Conservation (phyloP, 2,113 vertebrate species). For the Albula glossodonta region DNA sequence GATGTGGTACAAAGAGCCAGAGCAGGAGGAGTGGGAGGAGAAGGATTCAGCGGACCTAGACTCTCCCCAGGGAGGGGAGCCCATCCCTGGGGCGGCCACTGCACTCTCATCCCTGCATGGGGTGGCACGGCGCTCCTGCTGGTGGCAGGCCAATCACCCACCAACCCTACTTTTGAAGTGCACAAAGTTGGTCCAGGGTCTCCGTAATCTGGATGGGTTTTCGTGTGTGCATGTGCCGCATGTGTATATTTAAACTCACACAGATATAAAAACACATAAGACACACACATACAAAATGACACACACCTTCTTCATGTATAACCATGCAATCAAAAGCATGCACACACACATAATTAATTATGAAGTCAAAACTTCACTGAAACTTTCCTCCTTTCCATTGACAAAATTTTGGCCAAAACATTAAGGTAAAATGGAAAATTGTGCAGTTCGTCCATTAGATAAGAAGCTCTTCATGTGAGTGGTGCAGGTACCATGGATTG, state of each 20-base stretch:
- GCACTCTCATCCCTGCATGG: not conserved
- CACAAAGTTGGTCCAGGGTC: too few species aligned
- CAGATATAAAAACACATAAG: not conserved
- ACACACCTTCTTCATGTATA: not conserved
- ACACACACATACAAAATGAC: not conserved
- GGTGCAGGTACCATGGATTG: not conserved
- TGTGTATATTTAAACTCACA: not conserved
- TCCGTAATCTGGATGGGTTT: not conserved
- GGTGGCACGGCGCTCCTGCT: too few species aligned
- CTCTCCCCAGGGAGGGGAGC: not conserved
- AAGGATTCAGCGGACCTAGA: not conserved
- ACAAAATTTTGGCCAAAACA: not conserved
- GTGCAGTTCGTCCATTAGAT: not conserved
- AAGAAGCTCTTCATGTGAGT: not conserved
- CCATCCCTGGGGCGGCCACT: not conserved
- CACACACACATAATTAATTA: slow-evolving; percentile 9
- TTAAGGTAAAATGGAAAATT: not conserved
- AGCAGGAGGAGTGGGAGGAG: not conserved
- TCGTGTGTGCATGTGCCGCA: not conserved
- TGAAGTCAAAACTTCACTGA: not conserved
- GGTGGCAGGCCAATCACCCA: not conserved
- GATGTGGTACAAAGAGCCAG: not conserved
- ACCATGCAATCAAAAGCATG: not conserved
- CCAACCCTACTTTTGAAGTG: not conserved
- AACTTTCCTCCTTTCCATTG: not conserved